A percentile compares a stretch with the other conserved stretches of the same genome.
These are phyloP conservation scores for Oxycera nigricornis DNA, from an alignment of 2,888 invertebrate genomes.

Conservation along the genomic window DNA sequence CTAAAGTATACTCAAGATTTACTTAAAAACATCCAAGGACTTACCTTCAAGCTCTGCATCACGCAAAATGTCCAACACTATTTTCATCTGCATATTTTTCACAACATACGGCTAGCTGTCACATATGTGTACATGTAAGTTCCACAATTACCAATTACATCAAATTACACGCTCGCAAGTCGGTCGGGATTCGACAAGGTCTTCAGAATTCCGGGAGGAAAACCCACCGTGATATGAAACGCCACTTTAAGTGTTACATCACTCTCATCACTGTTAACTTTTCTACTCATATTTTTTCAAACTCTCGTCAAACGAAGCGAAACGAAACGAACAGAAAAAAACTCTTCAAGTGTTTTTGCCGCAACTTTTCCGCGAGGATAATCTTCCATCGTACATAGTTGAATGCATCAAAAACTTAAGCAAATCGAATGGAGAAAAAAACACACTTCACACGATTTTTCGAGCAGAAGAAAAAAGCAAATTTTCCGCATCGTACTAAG, in stretches of 20 bases:
- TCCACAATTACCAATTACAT: not conserved
- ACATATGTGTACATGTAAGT: no score
- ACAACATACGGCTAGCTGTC: no score
- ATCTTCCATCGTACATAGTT: no score
- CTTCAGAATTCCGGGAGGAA: not conserved
- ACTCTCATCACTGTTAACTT: conserved; percentile 7
- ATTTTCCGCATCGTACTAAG: not conserved
- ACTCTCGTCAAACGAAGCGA: no score
- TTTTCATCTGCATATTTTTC: no score
- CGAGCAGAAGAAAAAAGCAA: not conserved
- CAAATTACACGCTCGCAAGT: not conserved
- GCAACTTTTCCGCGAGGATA: no score
- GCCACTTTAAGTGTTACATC: conserved; percentile 17
- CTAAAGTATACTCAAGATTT: no score
- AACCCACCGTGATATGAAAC: not conserved
- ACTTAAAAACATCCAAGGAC: no score
- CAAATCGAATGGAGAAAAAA: not conserved
- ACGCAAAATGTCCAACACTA: no score
- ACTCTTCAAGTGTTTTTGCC: not conserved
- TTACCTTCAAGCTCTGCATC: no score
- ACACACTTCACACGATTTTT: not conserved
- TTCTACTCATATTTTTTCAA: no score
- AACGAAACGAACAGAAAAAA: not conserved
- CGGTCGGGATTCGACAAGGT: not conserved
- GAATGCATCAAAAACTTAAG: no score